Conservation (phyloP, 2,797 vertebrate species). For the Gymnoscopelus braueri region DNA sequence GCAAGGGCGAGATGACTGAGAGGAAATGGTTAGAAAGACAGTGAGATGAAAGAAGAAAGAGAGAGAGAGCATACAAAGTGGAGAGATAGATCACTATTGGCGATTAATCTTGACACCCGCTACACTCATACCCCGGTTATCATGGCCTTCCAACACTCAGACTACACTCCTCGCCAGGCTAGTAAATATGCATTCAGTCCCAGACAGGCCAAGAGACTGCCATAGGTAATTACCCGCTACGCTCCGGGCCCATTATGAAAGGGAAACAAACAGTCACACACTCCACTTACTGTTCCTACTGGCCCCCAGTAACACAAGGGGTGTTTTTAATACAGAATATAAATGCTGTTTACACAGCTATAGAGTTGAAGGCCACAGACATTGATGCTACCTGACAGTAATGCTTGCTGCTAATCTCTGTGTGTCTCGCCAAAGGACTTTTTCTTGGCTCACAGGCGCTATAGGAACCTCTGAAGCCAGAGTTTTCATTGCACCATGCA, state of each 20-base stretch:
- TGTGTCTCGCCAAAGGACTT: conserved; percentile 49
- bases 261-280: conserved; percentile 64
- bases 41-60: conserved; percentile 1
- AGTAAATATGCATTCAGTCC: conserved; percentile 38
- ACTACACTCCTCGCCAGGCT: conserved; percentile 24
- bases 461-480: conserved; percentile 36
- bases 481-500: conserved; percentile 32
- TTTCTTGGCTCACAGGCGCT: conserved; percentile 46
- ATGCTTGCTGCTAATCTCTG: conserved; percentile 50
- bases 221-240: conserved; percentile 50
- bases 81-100: neutral
- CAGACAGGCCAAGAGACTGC: conserved; percentile 28
- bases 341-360: conserved; percentile 58
- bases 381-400: conserved; percentile 69
- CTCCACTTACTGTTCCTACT: conserved; percentile 53
- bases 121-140: conserved; percentile 23
- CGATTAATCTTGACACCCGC: conserved; percentile 3
- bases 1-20: neutral
- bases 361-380: conserved; percentile 46
- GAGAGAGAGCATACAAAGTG: neutral
- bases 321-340: conserved; percentile 54
- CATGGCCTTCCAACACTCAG: conserved; percentile 19
- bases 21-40: neutral
- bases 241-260: conserved; percentile 58
- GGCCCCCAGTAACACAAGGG: conserved; percentile 32